Evolutionary conservation across 2,888 invertebrate genomes (phyloP), one percentile per base, ranked within the genome.

Genomic region (Lepidochitona cinerea): DNA sequence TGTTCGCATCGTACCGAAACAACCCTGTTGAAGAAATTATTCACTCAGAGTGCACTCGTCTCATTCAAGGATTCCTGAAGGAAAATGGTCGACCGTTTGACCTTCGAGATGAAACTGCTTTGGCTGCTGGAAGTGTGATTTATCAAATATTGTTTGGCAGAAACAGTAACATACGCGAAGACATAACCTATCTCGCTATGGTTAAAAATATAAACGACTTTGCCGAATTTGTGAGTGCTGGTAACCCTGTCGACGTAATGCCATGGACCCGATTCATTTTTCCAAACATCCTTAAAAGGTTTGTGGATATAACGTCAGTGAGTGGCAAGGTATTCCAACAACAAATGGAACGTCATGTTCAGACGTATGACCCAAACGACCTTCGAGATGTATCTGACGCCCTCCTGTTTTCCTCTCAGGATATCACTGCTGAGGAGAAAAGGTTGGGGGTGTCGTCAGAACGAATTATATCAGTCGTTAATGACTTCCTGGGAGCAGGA

Each of bases 401-500:
- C 12, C 79, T 88, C 5, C 85, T 88, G 37, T 74, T 79, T 69
- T 79, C 83, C 7, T 79, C 78, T 2, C 74, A 79, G 26, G 84
- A 85, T 37, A 84, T 80, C 26, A 76, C 80, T 0, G 75, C 75
- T 14, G 80, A 80, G 49, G 84, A 83, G 33, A 84, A 86, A 37
- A 1, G 4, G n/a, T 82, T 82, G n/a, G 85, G 84, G 32, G 76
- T 87, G 37, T 85, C 85, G 6, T 81, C 83, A 49, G 83, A 81
- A 35, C 85, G 84, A 70, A 85, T 88, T 23, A 70, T 87, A 70
- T 80, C 79, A 0, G 87, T 87, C 0, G 81, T 87, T 12, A 84
- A 85, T 72, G 87, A 88, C 52, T 74, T 87, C 26, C 85, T 88
- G n/a, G 87, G 85, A 1, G 87, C 88, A 14, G 89, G 89, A 12